phyloP scores from a whole-genome alignment of 2,113 vertebrate species.

The Macaca nemestrina region DNA sequence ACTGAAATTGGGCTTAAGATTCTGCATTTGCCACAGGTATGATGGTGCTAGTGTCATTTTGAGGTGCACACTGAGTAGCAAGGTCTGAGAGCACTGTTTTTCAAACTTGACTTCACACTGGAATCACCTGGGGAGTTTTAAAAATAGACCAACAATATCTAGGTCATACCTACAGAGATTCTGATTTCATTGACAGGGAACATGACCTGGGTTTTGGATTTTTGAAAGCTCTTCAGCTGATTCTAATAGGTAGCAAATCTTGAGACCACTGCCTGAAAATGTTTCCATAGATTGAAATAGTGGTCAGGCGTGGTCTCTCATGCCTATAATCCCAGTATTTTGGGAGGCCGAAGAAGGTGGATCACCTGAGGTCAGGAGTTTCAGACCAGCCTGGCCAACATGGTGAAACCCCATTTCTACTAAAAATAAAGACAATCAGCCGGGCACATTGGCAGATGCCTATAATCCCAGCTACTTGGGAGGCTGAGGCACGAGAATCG shows the following conservation, averaged over 20 bases:
- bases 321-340: no score
- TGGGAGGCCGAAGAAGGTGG: accelerated
- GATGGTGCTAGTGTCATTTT: not conserved
- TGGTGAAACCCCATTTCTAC: no score
- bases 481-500: no score
- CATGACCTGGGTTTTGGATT: not conserved
- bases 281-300: not conserved
- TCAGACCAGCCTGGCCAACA: no score
- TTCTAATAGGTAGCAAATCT: not conserved
- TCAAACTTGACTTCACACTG: not conserved
- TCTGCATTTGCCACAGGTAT: not conserved
- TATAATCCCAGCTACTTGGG: no score
- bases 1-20: not conserved
- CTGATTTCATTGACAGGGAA: not conserved
- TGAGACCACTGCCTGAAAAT: not conserved
- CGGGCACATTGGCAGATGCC: no score
- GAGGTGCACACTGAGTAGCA: not conserved
- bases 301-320: no score
- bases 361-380: no score
- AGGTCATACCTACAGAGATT: not conserved
- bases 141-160: not conserved
- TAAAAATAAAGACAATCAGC: no score
- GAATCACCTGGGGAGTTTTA: not conserved
- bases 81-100: not conserved
- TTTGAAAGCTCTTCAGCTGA: not conserved